A percentile compares a stretch with the other conserved stretches of the same genome.
Evolutionary conservation across 2,888 invertebrate species (phyloP).

Genomic region (Flexamia atlantica): DNA sequence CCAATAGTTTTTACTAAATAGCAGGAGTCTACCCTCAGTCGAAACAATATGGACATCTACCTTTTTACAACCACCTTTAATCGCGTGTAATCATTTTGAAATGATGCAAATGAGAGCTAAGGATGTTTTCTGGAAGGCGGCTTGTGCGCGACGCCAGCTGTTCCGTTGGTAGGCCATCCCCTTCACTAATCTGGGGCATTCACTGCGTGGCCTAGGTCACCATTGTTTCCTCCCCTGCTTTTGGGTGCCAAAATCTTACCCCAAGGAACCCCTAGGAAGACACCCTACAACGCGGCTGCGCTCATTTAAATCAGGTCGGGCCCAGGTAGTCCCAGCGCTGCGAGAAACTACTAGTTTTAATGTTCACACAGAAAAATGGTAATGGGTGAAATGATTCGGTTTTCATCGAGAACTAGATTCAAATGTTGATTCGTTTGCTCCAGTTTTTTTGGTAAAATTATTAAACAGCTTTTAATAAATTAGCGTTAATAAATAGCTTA

Average conservation of each 20-base stretch:
- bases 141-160: constrained; percentile 21
- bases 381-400: constrained; percentile 26
- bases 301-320: constrained; percentile 54
- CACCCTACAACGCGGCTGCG: constrained; percentile 40
- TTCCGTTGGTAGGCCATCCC: constrained; percentile 3
- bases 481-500: no score
- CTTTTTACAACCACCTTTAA: no score
- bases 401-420: background rate
- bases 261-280: constrained; percentile 54
- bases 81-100: background rate
- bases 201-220: constrained; percentile 47
- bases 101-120: background rate
- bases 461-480: no score
- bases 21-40: no score
- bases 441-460: no score
- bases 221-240: constrained; percentile 49
- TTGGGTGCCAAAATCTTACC: constrained; percentile 39
- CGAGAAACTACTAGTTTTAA: constrained; percentile 30
- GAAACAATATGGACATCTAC: no score
- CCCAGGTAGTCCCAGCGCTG: background rate
- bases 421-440: no score
- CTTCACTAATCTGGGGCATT: constrained; percentile 41
- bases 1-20: no score
- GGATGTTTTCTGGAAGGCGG: background rate
- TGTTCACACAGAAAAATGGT: constrained; percentile 45